These are phyloP conservation scores for Cichlasoma orientale DNA, from an alignment of 2,797 vertebrate genomes.

Conservation along the genomic window DNA sequence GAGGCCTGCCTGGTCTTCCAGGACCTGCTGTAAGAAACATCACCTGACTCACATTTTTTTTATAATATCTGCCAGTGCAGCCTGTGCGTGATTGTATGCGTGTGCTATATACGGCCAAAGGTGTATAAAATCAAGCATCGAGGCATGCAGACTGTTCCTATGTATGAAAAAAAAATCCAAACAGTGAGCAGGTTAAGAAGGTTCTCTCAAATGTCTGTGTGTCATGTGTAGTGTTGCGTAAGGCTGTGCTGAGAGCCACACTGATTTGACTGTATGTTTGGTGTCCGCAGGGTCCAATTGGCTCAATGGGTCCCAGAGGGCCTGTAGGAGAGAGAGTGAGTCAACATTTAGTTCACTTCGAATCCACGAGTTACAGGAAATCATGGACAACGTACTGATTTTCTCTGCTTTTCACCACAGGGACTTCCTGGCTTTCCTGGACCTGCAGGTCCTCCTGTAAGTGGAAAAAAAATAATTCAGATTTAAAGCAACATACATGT, in stretches of 20 bases:
- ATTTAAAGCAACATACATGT: background rate
- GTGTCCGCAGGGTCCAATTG: conserved; percentile 73
- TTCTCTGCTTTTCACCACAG: conserved; percentile 47
- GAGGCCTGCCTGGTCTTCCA: conserved; percentile 75
- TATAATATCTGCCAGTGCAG: conserved; percentile 1
- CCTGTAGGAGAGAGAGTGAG: conserved; percentile 84
- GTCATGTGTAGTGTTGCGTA: background rate
- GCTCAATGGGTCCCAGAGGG: conserved; percentile 82
- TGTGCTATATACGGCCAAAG: background rate
- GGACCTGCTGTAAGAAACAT: conserved; percentile 71
- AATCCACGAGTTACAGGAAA: background rate
- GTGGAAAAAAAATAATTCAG: conserved; percentile 37
- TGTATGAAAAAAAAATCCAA: background rate
- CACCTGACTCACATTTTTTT: conserved; percentile 7
- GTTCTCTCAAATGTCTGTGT: background rate
- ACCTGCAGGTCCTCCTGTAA: conserved; percentile 78
- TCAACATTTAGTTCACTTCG: conserved; percentile 7
- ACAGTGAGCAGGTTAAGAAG: background rate
- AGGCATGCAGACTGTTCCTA: too few relatives aligned
- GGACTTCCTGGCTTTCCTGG: conserved; percentile 85
- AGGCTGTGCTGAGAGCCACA: background rate
- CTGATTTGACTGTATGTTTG: conserved; percentile 21
- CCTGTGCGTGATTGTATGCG: conserved; percentile 12
- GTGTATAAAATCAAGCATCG: too few relatives aligned
- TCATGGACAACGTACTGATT: background rate